Conservation (phyloP, 2,113 vertebrate genomes). For the Tragelaphus imberbis region DNA sequence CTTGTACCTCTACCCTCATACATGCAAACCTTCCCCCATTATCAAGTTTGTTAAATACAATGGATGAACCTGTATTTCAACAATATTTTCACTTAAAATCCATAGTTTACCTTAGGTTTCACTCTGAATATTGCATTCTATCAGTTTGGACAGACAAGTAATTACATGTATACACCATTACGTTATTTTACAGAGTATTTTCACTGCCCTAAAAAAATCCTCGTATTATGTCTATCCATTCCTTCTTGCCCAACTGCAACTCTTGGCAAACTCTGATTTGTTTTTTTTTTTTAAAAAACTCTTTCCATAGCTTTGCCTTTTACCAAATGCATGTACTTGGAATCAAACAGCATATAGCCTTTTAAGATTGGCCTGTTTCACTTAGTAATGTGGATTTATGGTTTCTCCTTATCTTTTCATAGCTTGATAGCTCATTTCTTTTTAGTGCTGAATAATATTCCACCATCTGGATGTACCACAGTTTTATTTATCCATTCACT, state of each 20-base stretch:
- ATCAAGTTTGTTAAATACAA: not conserved
- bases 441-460: not conserved
- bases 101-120: not conserved
- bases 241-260: no score
- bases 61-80: not conserved
- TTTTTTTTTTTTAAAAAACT: not conserved
- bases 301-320: not conserved
- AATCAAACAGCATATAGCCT: not conserved
- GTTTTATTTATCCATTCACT: not conserved
- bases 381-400: not conserved
- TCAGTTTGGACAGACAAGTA: not conserved
- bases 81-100: not conserved
- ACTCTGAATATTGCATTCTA: not conserved
- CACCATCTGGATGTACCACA: not conserved
- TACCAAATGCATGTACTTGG: not conserved
- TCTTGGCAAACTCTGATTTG: not conserved
- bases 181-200: not conserved
- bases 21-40: not conserved
- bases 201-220: not conserved
- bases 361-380: not conserved
- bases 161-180: not conserved
- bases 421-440: not conserved
- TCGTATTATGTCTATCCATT: not conserved
- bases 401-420: not conserved
- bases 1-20: not conserved